phyloP scores from a whole-genome alignment of 2,113 vertebrate species.

The Callionymus lyra region DNA sequence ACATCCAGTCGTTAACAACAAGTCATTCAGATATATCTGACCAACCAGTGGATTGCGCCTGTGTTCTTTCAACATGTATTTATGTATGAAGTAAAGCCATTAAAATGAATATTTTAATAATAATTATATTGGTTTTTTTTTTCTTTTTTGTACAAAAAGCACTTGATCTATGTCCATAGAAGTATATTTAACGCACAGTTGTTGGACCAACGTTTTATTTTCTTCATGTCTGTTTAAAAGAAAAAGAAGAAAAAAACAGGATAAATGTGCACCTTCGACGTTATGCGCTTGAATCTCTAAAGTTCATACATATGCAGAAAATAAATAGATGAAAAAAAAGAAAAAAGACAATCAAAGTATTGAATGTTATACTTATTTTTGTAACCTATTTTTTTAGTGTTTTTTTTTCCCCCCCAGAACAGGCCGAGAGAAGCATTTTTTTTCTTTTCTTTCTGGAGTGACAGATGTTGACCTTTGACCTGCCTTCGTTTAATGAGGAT shows the following conservation, averaged over 20 bases:
- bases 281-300: constrained; percentile 89
- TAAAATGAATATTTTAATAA: constrained; percentile 99
- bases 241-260: constrained; percentile 26
- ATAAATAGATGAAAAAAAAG: constrained; percentile 83
- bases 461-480: constrained; percentile 38
- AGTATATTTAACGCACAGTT: constrained; percentile 83
- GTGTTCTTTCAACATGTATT: constrained; percentile 99
- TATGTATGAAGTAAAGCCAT: constrained; percentile 99
- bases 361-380: constrained; percentile 99
- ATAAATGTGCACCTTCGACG: constrained; percentile 80
- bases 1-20: constrained; percentile 74
- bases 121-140: constrained; percentile 94
- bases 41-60: constrained; percentile 88
- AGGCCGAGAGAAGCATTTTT: constrained; percentile 80
- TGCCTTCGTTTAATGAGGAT: constrained; percentile 33
- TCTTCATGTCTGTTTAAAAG: constrained; percentile 75
- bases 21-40: constrained; percentile 89
- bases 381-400: constrained; percentile 92
- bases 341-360: constrained; percentile 97
- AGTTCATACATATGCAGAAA: constrained; percentile 31
- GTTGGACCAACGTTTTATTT: constrained; percentile 92
- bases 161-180: neutral
- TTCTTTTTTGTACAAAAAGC: constrained; percentile 94
- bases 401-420: constrained; percentile 70
- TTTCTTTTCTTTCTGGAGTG: constrained; percentile 40